Evolutionary conservation across 2,888 invertebrate species (phyloP).

Genomic region (Megalurothrips usitatus): DNA sequence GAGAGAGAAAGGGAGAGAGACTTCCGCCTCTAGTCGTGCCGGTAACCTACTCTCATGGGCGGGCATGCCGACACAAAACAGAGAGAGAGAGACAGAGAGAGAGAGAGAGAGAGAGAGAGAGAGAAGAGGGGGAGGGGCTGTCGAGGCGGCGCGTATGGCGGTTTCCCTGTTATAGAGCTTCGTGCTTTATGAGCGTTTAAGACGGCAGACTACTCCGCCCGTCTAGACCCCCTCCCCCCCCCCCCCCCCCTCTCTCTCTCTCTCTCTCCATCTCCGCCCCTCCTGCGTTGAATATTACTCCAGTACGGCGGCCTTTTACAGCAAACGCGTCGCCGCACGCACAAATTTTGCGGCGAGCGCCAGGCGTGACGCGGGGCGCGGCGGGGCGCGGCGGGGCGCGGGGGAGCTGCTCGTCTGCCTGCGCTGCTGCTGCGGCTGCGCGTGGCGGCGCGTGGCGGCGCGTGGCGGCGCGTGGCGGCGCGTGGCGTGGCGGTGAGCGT

Average conservation of each 20-base stretch:
- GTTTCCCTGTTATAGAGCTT: not conserved
- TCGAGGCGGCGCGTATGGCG: too few species aligned
- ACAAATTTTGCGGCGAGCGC: not conserved
- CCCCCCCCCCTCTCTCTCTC: not conserved
- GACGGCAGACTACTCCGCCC: not conserved
- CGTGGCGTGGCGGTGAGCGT: not conserved
- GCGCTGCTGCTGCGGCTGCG: too few species aligned
- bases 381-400: too few species aligned
- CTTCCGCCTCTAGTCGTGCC: too few species aligned
- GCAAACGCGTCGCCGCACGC: not conserved
- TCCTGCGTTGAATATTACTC: not conserved
- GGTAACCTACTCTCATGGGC: too few species aligned
- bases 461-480: not conserved
- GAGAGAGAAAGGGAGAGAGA: too few species aligned
- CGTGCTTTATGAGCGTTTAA: constrained; percentile 14
- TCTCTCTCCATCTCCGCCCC: too few species aligned
- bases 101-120: not conserved
- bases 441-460: too few species aligned
- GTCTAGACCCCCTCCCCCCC: not conserved
- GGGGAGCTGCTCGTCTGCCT: too few species aligned
- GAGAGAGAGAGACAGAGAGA: not conserved
- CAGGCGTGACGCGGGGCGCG: not conserved
- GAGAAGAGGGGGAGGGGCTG: too few species aligned
- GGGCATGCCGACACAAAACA: not conserved
- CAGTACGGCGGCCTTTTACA: not conserved